Evolutionary conservation across 2,113 vertebrate species (phyloP).

Genomic region (Chiloscyllium plagiosum): DNA sequence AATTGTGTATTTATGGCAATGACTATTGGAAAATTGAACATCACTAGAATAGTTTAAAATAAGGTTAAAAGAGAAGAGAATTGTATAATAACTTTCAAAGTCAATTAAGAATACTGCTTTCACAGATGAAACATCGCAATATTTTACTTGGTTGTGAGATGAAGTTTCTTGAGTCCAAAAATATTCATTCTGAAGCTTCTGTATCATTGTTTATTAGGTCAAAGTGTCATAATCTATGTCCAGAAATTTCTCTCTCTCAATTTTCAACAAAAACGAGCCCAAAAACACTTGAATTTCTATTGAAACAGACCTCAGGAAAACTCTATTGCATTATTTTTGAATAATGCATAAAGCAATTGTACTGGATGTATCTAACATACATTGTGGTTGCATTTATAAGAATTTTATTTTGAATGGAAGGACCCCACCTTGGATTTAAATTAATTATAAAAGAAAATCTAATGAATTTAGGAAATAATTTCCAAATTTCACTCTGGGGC

Average conservation of each 20-base stretch:
- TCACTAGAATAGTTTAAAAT: background rate
- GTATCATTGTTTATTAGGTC: background rate
- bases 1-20: background rate
- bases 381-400: background rate
- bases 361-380: background rate
- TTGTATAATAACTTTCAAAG: background rate
- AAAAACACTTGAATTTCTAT: background rate
- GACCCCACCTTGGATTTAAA: background rate
- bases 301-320: background rate
- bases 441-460: background rate
- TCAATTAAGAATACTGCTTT: background rate
- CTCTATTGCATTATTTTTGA: background rate
- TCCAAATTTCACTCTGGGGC: no score
- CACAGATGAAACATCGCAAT: background rate
- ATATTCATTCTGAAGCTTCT: background rate
- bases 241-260: background rate
- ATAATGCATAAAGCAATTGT: background rate
- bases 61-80: background rate
- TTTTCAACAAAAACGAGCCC: background rate
- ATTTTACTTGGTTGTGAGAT: background rate
- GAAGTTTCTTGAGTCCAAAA: background rate
- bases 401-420: background rate
- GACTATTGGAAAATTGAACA: background rate
- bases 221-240: no score
- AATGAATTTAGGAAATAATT: background rate